Evolutionary conservation across 2,113 vertebrate genomes (phyloP).

Genomic region (Dromaius novaehollandiae): DNA sequence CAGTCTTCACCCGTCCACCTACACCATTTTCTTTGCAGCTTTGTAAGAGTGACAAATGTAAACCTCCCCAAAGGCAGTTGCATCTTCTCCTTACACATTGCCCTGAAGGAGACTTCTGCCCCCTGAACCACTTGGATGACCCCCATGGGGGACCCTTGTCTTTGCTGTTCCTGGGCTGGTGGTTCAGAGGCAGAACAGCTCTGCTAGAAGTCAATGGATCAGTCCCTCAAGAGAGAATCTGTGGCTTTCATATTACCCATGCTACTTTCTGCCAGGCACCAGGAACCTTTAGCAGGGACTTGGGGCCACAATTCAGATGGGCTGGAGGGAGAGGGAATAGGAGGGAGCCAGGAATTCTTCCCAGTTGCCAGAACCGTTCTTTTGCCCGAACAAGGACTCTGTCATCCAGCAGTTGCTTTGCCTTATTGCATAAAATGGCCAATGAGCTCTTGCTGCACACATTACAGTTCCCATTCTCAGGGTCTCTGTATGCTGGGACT

Average conservation of each 20-base stretch:
- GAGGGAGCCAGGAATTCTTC: not conserved
- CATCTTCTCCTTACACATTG: not conserved
- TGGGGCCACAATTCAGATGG: not conserved
- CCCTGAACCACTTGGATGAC: accelerated
- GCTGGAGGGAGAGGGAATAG: not conserved
- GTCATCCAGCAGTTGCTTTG: not conserved
- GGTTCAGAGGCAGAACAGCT: not conserved
- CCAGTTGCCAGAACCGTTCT: not conserved
- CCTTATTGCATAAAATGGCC: not conserved
- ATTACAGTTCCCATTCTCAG: not conserved
- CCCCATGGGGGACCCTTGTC: accelerated
- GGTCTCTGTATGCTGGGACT: not conserved
- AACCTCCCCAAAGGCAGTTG: slow-evolving; percentile 8
- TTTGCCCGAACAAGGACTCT: not conserved
- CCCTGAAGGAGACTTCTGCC: not conserved
- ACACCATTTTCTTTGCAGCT: slow-evolving; percentile 41
- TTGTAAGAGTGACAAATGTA: slow-evolving; percentile 28
- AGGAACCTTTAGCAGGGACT: not conserved
- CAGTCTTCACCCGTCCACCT: slow-evolving; percentile 58
- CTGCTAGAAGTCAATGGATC: not conserved
- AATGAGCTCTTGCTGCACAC: not conserved
- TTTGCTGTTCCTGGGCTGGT: not conserved
- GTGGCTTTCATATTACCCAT: not conserved
- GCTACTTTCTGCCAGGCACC: not conserved
- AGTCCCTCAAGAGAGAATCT: not conserved